Evolutionary conservation across 2,113 vertebrate genomes (phyloP).

Genomic region (Argyrosomus japonicus): DNA sequence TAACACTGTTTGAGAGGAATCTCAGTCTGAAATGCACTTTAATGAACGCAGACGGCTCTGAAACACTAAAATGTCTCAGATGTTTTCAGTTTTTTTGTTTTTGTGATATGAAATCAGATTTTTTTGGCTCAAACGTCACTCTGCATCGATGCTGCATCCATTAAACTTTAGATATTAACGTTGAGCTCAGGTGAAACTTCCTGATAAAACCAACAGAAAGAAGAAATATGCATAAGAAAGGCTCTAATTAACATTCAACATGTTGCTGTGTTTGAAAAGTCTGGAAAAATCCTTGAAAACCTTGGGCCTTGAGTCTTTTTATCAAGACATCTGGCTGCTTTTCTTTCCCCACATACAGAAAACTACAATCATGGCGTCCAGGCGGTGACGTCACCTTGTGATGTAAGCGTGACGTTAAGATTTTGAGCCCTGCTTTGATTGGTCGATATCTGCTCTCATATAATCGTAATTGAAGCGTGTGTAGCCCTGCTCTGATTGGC

Average conservation of each 20-base stretch:
- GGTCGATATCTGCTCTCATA: too few species aligned
- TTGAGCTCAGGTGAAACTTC: neutral
- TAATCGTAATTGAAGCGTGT: neutral
- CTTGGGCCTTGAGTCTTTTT: too few species aligned
- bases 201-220: too few species aligned
- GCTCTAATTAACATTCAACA: too few species aligned
- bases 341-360: neutral
- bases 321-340: too few species aligned
- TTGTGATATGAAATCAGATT: neutral
- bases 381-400: neutral
- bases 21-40: conserved; percentile 77
- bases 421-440: neutral
- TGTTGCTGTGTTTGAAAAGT: too few species aligned
- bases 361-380: conserved; percentile 20
- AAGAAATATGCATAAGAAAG: too few species aligned
- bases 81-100: neutral
- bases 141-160: neutral
- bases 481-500: neutral
- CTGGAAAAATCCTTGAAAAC: too few species aligned
- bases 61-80: neutral
- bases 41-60: conserved; percentile 23
- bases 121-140: too few species aligned
- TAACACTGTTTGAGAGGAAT: conserved; percentile 54
- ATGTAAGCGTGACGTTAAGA: neutral
- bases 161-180: neutral